Conservation (phyloP, 2,113 vertebrate genomes). For the Thomomys bottae region DNA sequence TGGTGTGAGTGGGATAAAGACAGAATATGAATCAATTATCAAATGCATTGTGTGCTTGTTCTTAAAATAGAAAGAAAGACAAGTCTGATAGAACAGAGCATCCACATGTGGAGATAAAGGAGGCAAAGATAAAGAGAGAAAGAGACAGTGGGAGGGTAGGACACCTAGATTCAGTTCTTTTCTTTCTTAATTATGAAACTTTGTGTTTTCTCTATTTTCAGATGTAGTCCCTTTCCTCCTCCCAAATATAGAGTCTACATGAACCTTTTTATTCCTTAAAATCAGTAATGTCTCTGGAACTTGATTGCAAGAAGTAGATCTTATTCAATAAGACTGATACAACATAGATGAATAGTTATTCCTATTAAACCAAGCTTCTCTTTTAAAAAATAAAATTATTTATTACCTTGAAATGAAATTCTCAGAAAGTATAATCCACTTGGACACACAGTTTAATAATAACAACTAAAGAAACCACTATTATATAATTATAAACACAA, state of each 20-base stretch:
- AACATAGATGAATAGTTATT: neutral
- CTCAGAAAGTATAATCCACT: neutral
- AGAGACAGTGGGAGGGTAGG: neutral
- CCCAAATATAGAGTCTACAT: neutral
- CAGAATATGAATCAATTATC: slow-evolving; percentile 62
- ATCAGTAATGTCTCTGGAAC: neutral
- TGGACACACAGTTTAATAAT: neutral
- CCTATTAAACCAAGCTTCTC: neutral
- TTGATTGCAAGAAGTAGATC: slow-evolving; percentile 6
- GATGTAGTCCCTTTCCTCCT: neutral
- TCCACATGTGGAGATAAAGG: neutral
- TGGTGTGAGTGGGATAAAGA: slow-evolving; percentile 25
- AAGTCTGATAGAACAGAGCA: neutral
- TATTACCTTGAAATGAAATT: slow-evolving; percentile 50
- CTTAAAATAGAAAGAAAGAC: slow-evolving; percentile 7
- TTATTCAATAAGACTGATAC: slow-evolving; percentile 15
- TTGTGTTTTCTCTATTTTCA: neutral
- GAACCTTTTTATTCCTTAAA: neutral
- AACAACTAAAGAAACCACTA: neutral
- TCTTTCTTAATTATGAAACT: neutral
- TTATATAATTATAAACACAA: neutral
- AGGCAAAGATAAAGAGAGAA: no score
- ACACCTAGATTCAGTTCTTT: neutral
- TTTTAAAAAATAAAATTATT: neutral
- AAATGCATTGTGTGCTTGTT: neutral